These are phyloP conservation scores for Campoplex nolae DNA, from an alignment of 2,888 invertebrate species.

Conservation along the genomic window DNA sequence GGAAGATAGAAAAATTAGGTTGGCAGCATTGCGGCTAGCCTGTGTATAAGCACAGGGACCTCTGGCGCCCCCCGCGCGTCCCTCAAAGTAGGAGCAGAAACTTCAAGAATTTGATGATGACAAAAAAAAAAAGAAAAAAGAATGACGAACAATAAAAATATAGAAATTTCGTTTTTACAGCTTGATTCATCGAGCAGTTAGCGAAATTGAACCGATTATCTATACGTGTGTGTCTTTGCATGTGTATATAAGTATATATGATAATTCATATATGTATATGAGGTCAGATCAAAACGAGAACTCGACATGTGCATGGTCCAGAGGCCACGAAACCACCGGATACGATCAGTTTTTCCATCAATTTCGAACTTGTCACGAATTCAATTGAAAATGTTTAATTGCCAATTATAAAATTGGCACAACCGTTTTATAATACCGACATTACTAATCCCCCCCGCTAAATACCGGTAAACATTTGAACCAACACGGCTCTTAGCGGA, in stretches of 20 bases:
- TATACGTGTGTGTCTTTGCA: not conserved
- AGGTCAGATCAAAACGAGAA: not conserved
- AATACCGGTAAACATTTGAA: not conserved
- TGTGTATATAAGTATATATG: too few relatives aligned
- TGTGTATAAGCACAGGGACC: too few relatives aligned
- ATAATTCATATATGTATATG: not conserved
- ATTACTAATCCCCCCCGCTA: not conserved
- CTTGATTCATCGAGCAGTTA: not conserved
- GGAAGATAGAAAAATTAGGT: too few relatives aligned
- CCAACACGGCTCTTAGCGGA: not conserved
- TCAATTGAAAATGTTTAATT: conserved; percentile 40
- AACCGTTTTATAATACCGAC: not conserved
- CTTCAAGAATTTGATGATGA: too few relatives aligned
- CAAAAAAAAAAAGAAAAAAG: not conserved
- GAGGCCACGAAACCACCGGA: not conserved
- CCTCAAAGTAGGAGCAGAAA: too few relatives aligned
- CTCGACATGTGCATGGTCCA: not conserved
- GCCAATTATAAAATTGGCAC: conserved; percentile 29
- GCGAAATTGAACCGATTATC: not conserved
- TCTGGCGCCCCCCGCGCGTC: too few relatives aligned
- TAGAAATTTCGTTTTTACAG: not conserved
- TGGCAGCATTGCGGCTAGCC: too few relatives aligned
- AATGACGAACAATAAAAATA: not conserved
- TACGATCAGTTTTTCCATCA: conserved; percentile 1
- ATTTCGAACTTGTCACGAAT: conserved; percentile 26